phyloP scores from a whole-genome alignment of 1,140 invertebrate species.

The Calliopsis andreniformis region DNA sequence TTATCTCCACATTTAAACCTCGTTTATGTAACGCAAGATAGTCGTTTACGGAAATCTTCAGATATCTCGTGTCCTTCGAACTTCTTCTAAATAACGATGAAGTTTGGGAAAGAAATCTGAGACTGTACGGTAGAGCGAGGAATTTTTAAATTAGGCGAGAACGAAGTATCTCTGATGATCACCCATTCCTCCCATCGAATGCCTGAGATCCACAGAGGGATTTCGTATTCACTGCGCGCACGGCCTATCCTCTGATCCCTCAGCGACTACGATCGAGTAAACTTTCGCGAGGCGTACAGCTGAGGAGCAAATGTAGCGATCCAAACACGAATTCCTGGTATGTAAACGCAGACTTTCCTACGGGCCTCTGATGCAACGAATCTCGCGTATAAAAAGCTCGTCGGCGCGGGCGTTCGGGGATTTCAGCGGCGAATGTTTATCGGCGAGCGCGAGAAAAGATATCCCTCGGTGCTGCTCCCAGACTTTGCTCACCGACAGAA shows the following conservation, averaged over 20 bases:
- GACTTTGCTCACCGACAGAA: conserved; percentile 6
- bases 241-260: conserved; percentile 23
- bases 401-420: neutral
- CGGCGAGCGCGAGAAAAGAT: neutral
- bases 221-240: neutral
- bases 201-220: too few species aligned
- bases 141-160: too few species aligned
- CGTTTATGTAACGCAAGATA: neutral
- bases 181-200: neutral
- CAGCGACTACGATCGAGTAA: conserved; percentile 48
- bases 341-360: conserved; percentile 58
- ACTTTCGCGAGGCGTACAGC: conserved; percentile 49
- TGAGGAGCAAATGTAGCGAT: conserved; percentile 62
- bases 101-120: neutral
- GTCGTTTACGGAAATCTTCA: too few species aligned
- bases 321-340: conserved; percentile 58
- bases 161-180: too few species aligned
- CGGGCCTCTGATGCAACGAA: conserved; percentile 48
- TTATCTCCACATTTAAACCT: too few species aligned
- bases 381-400: conserved; percentile 30
- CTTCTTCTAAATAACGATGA: too few species aligned
- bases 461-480: conserved; percentile 21
- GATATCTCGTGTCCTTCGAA: too few species aligned
- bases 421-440: conserved; percentile 11
- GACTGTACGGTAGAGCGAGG: too few species aligned